Evolutionary conservation across 2,888 invertebrate species (phyloP).

Genomic region (Drosophila fungiperda): DNA sequence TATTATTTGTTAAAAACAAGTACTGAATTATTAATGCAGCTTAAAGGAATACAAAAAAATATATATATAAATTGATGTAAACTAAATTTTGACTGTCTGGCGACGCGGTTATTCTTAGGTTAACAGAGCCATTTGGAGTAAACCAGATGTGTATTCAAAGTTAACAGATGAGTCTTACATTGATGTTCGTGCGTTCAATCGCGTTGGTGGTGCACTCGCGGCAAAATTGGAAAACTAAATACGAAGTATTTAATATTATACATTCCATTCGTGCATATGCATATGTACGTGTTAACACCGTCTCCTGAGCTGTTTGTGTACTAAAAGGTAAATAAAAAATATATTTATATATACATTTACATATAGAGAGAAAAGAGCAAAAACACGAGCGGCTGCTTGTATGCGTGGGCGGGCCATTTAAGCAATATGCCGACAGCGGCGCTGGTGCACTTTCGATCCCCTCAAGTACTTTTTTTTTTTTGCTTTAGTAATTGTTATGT

Average conservation of each 20-base stretch:
- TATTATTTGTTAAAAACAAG: not conserved
- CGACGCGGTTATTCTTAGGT: not conserved
- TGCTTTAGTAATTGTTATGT: conserved; percentile 29
- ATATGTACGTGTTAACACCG: conserved; percentile 64
- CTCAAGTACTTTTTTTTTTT: not conserved
- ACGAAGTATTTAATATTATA: conserved; percentile 10
- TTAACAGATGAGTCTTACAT: conserved; percentile 34
- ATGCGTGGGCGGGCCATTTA: conserved; percentile 47
- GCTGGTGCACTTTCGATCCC: conserved; percentile 40
- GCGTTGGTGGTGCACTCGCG: conserved; percentile 47
- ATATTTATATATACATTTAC: not conserved
- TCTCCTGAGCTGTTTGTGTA: conserved; percentile 64
- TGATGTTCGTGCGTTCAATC: conserved; percentile 46
- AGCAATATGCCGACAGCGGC: conserved; percentile 8
- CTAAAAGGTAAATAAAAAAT: conserved; percentile 71
- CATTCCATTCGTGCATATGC: conserved; percentile 33
- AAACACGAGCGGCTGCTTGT: conserved; percentile 42
- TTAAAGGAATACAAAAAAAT: not conserved
- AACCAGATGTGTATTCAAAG: conserved; percentile 9
- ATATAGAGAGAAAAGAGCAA: conserved; percentile 54
- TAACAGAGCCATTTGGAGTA: conserved; percentile 56
- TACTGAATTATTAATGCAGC: not conserved
- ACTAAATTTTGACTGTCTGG: conserved; percentile 38
- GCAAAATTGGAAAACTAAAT: conserved; percentile 18
- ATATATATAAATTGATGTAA: conserved; percentile 6